Conservation (phyloP, 1,140 invertebrate species). For the Metopolophium dirhodum region DNA sequence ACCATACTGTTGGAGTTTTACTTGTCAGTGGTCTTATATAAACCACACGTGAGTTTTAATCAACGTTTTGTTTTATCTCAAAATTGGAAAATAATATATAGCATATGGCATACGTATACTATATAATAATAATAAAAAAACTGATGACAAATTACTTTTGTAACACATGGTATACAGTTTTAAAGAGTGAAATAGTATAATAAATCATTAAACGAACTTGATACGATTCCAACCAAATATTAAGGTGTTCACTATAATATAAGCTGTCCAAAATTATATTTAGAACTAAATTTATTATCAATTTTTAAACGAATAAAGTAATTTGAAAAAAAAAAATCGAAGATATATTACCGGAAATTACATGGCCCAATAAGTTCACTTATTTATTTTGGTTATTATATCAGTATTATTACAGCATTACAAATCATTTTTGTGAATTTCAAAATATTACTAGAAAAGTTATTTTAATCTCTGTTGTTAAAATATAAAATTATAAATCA, state of each 20-base stretch:
- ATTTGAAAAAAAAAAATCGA: background rate
- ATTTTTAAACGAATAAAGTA: slow-evolving; percentile 4
- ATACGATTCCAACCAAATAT: slow-evolving; percentile 1
- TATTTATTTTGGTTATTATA: slow-evolving; percentile 3
- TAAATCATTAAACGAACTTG: background rate
- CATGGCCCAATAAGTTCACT: background rate
- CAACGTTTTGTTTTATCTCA: slow-evolving; percentile 6
- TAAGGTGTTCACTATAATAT: background rate
- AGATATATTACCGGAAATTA: slow-evolving; percentile 3
- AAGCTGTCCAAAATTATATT: background rate
- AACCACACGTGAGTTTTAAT: background rate
- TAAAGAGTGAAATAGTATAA: background rate
- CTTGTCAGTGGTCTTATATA: background rate
- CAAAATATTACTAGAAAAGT: background rate
- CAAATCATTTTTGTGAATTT: slow-evolving; percentile 3
- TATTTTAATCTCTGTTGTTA: background rate
- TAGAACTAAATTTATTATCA: background rate
- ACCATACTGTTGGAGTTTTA: background rate
- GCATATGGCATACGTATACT: background rate
- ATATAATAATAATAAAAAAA: background rate
- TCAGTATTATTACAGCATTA: background rate
- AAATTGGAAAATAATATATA: slow-evolving; percentile 4
- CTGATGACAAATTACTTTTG: slow-evolving; percentile 23
- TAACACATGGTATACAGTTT: slow-evolving; percentile 8
- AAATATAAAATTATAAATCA: background rate